Base-by-base conservation (phyloP, 2,113 vertebrate genomes). In the Heloderma charlesbogerti region DNA sequence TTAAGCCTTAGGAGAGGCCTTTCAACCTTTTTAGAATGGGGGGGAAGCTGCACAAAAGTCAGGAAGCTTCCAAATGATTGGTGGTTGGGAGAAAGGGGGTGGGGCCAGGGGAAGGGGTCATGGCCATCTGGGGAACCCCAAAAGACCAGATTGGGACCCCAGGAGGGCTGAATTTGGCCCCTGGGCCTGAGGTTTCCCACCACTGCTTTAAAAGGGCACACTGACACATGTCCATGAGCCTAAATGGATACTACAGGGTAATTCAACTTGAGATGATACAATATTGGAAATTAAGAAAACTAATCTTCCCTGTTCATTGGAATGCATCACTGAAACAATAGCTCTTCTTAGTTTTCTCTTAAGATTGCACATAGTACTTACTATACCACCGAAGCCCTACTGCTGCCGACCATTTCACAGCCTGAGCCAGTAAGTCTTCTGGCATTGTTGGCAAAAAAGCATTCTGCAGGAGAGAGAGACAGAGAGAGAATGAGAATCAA, bases 401-500 rank as follows among this genome's bases (percentile, higher is more conserved):
- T 84, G 97, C 0, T 15, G 91, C 97, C 87, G 87, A 0, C 94
- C 96, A 97, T 0, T 0, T 0, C 91, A 84, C 96, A 0, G 98
- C 99, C 67, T 98, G 97, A 27, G 67, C 92, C 67, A 95, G 87
- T 92, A 99, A 86, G 91, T 99, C 99, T 91, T 99, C 98, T 0
- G 99, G 98, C 99, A 99, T 99, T 0, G 98, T 98, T 20, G 99
- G 99, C 74, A 99, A 96, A 90, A 98, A 99, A 0, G 98, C 96
- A 2, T 3, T 67, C 99, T 99, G 92, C 67, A 93, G 83, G 94
- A 10, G 40, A 51, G 48, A 51, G 48, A 8, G 48, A 51, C 48
- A 51, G 8, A 51, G 48, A 51, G 48, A 81, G 0, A 60, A 6
- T 3, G 29, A 57, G 4, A 10, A 51, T 57, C 54, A 90, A 83